Evolutionary conservation across 2,113 vertebrate species (phyloP).

Genomic region (Sceloporus tristichus): DNA sequence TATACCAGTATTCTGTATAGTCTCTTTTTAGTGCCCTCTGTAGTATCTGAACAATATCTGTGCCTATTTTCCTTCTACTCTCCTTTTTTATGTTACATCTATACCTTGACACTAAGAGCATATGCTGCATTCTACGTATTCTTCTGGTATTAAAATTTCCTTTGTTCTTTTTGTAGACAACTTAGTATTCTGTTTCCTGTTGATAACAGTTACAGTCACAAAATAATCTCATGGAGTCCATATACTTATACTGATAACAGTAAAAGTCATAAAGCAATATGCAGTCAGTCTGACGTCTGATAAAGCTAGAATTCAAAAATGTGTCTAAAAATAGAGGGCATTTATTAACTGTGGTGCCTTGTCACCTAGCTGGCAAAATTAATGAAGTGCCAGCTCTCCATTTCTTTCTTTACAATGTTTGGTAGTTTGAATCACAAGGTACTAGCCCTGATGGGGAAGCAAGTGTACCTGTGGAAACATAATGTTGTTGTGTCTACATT

Average conservation of each 20-base stretch:
- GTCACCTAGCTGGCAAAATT: neutral
- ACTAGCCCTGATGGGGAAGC: neutral
- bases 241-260: too few species aligned
- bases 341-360: constrained; percentile 7
- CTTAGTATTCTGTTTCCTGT: neutral
- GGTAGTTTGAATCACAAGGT: neutral
- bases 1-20: neutral
- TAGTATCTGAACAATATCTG: neutral
- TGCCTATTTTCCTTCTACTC: neutral
- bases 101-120: neutral
- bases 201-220: neutral
- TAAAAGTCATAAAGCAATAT: too few species aligned
- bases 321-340: neutral
- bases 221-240: neutral
- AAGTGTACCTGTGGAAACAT: neutral
- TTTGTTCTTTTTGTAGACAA: neutral
- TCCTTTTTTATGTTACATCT: neutral
- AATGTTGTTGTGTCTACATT: too few species aligned
- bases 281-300: neutral
- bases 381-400: neutral
- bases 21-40: neutral
- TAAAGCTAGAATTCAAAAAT: constrained; percentile 6
- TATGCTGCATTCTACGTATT: neutral
- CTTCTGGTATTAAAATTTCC: neutral
- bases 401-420: neutral